A percentile compares a stretch with the other conserved stretches of the same genome.
These are phyloP conservation scores for Kryptolebias marmoratus DNA, from an alignment of 2,113 vertebrate species.

Conservation along the genomic window DNA sequence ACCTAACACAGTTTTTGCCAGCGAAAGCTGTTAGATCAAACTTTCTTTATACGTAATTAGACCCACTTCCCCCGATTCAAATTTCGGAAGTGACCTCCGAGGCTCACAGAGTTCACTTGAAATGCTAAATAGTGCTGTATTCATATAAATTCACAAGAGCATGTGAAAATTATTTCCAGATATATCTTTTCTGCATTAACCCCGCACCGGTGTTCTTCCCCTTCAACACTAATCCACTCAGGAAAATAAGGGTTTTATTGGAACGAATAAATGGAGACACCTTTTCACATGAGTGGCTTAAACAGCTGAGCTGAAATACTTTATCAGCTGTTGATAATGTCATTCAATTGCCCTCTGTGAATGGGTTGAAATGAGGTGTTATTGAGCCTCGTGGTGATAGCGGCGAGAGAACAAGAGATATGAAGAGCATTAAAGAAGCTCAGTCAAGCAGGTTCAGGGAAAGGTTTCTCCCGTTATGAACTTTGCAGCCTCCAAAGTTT, in stretches of 20 bases:
- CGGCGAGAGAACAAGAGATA: constrained; percentile 27
- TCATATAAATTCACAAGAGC: constrained; percentile 25
- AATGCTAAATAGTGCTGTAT: constrained; percentile 12
- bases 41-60: constrained; percentile 17
- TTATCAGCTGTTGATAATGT: constrained; percentile 56
- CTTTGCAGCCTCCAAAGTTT: not conserved
- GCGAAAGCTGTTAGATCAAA: constrained; percentile 26
- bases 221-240: constrained; percentile 67
- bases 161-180: constrained; percentile 16
- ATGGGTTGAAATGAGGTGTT: constrained; percentile 58
- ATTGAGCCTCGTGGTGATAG: constrained; percentile 43
- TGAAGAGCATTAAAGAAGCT: constrained; percentile 13
- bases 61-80: constrained; percentile 1
- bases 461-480: constrained; percentile 40
- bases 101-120: constrained; percentile 15
- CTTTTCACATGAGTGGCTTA: constrained; percentile 62
- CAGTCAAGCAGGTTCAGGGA: constrained; percentile 36
- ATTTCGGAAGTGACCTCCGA: constrained; percentile 26
- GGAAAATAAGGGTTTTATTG: constrained; percentile 54
- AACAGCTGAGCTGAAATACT: constrained; percentile 60
- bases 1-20: constrained; percentile 15
- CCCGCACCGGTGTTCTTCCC: constrained; percentile 36
- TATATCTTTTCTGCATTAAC: constrained; percentile 33
- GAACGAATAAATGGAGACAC: constrained; percentile 56
- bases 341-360: constrained; percentile 63